Evolutionary conservation across 2,888 invertebrate species (phyloP), one percentile per base, ranked within the genome.

Genomic region (Pediacus dermestoides): DNA sequence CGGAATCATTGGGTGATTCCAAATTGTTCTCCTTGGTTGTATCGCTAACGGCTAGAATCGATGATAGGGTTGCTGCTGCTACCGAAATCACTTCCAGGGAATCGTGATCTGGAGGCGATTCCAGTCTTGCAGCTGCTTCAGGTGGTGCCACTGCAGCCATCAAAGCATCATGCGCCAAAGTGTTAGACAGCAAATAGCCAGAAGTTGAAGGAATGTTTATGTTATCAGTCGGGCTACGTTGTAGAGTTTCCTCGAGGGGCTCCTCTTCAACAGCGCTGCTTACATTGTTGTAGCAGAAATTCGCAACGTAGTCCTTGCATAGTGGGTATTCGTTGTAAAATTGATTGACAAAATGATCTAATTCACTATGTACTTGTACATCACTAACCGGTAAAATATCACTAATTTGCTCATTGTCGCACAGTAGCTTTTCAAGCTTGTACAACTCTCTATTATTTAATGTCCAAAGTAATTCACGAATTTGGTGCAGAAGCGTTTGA

Each of bases 401-500:
- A 46, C 74, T 69, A 8, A 77, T 76, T 52, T 91, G 90, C 64
- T 94, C 93, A 54, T 88, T 87, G 57, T 92, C 92, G 67, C 95
- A 95, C 34, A 96, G 73, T 46, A 93, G 70, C 56, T 90, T 84
- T 66, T 96, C 95, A 42, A 96, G 70, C 50, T 86, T 84, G 61
- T 81, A 79, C 53, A 96, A 73, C 70, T 96, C 96, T 30, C 82
- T 78, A 44, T 85, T 79, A 60, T 85, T 88, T 52, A 96, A 70
- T 2, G 92, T 91, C 81, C 90, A 87, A 44, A 96, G 74, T 35
- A 95, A 75, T 52, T 94, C 92, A 28, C 94, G 81, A 56, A 95
- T 94, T 76, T 93, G 94, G 61, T 85, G 80, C 34, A 95, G 76
- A 27, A 95, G 76, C 18, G 87, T 88, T 68, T 88, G 79, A 69